phyloP scores from a whole-genome alignment of 2,888 invertebrate genomes.

The Tachina fera region DNA sequence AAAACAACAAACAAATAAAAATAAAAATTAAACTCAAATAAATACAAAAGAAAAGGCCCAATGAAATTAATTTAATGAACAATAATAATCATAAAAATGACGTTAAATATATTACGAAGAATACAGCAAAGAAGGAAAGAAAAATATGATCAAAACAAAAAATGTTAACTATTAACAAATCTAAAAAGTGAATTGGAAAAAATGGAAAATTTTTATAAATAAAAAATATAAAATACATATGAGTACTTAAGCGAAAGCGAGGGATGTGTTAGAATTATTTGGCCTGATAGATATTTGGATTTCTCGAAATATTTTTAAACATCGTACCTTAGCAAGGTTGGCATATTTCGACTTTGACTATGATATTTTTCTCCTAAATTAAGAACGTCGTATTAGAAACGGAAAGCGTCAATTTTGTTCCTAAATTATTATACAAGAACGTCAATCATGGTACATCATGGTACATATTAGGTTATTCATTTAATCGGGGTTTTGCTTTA shows the following conservation, averaged over 20 bases:
- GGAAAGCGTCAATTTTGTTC: too few species aligned
- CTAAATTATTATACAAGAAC: too few species aligned
- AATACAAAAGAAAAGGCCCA: conserved; percentile 1
- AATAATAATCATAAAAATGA: background rate
- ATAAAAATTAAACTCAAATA: background rate
- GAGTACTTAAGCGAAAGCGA: background rate
- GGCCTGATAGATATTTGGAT: too few species aligned
- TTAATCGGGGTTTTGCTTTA: too few species aligned
- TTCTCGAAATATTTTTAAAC: too few species aligned
- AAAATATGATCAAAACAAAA: conserved; percentile 19
- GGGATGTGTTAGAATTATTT: background rate
- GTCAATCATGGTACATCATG: too few species aligned
- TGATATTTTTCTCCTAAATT: too few species aligned
- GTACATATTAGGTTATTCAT: too few species aligned
- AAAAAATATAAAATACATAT: background rate
- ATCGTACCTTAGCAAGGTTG: too few species aligned
- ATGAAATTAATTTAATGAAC: conserved; percentile 1
- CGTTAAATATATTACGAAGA: conserved; percentile 10
- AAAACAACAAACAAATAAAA: conserved; percentile 14
- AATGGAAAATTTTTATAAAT: background rate
- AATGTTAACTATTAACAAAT: background rate
- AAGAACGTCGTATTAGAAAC: too few species aligned
- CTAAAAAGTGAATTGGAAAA: background rate
- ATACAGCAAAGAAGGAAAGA: background rate
- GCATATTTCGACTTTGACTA: too few species aligned